Evolutionary conservation across 2,888 invertebrate species (phyloP), one percentile per base, ranked within the genome.

Genomic region (Drosophila falleni): DNA sequence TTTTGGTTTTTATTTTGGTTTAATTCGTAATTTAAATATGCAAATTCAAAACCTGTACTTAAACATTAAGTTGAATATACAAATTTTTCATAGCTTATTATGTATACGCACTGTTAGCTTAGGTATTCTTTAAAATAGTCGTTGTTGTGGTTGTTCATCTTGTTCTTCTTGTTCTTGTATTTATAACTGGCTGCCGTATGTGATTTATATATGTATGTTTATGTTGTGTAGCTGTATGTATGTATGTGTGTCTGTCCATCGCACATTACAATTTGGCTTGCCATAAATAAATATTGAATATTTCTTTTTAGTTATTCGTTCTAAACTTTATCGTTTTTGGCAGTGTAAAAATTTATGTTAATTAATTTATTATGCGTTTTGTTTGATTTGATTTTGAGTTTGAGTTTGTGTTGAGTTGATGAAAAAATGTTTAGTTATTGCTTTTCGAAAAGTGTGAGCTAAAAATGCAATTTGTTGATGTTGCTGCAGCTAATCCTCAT

Each of bases 71-170:
- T 86, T 75, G 86, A 87, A 86, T 88, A 81, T 89, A 88, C 86
- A 87, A 88, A 89, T 78, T 65, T 65, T 72, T 75, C 69, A 71
- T 80, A 60, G n/a, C 75, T 71, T 81, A 83, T 86, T 68, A 71
- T 74, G 80, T 80, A 82, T 85, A 84, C 74, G 73, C 87, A 80
- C 70, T 80, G 87, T 81, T 74, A 74, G 83, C 79, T 83, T 84
- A 81, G 80, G 31, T 83, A 88, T 67, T 78, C 9, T 74, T 76
- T 90, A 89, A 89, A 90, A 90, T 89, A 89, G 90, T 89, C 90
- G 90, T 89, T 89, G 89, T 89, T 85, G 75, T 70, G 67, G 64
- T 78, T 74, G 60, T 81, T 74, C 50, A 65, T 58, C 44, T 76
- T 66, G 39, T 69, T 64, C 51, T 50, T 58, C 50, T 60, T 67